Evolutionary conservation across 2,113 vertebrate genomes (phyloP), one percentile per base, ranked within the genome.

Genomic region (Osmerus eperlanus): DNA sequence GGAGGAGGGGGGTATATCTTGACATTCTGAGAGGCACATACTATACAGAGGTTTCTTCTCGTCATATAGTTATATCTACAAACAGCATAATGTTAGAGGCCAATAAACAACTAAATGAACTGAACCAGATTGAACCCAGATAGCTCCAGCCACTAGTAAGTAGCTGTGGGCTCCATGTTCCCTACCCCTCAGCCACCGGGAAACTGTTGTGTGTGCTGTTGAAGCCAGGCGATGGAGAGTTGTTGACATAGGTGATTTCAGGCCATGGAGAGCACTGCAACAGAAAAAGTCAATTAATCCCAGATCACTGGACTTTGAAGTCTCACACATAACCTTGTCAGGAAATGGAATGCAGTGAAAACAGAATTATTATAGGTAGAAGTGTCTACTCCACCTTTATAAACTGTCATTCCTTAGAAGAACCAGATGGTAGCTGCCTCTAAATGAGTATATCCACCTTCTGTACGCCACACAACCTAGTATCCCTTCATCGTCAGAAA

Each of bases 191-290:
- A 1, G 86, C 88, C 4, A 97, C 90, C 63, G 94, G 89, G 81
- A 98, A 98, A 80, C 91, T 95, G 93, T 91, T 96, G 80, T 94
- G 96, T 65, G 95, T 89, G 78, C 91, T 97, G 90, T 91, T 97
- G 85, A 99, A 99, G 67, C 94, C 94, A 3, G 96, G 97, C 60
- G 96, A 97, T 0, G 97, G 95, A 0, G 95, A 93, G 54, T 92
- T 97, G 83, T 87, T 95, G 66, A 98, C 93, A 2, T 97, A 99
- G 0, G 96, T 94, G 70, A 94, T 88, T 87, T 99, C 96, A 0
- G 97, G 97, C 97, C 97, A 99, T 0, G 97, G 96, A 59, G 95
- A 98, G 67, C 97, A 99, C 96, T 98, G 62, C 53, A 78, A 68
- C 56, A 65, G 25, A 75, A 72, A 19, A 74, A 2, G 1, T 67